phyloP scores from a whole-genome alignment of 2,888 invertebrate species.

The Bibio marci region DNA sequence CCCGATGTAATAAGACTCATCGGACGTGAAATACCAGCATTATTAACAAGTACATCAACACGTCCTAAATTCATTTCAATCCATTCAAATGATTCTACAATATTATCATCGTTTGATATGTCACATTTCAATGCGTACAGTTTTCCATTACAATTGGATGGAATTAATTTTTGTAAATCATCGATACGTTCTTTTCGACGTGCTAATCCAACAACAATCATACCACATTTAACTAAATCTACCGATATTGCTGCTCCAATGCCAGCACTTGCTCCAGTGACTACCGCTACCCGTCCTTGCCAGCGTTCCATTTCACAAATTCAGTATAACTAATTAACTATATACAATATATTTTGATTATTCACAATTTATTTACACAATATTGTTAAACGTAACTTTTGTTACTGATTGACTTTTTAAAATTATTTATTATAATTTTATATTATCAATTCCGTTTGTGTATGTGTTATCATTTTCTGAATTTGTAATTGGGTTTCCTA shows the following conservation, averaged over 20 bases:
- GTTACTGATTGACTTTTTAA: too few species aligned
- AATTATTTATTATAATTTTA: too few species aligned
- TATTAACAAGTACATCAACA: slow-evolving; percentile 39
- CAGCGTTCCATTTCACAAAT: slow-evolving; percentile 43
- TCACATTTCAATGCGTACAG: slow-evolving; percentile 32
- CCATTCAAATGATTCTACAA: slow-evolving; percentile 33
- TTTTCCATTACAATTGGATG: slow-evolving; percentile 15
- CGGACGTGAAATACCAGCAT: slow-evolving; percentile 31
- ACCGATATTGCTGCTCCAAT: slow-evolving; percentile 36
- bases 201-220: slow-evolving; percentile 37
- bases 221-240: slow-evolving; percentile 31
- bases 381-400: too few species aligned
- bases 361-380: too few species aligned
- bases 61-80: slow-evolving; percentile 34
- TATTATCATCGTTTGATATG: slow-evolving; percentile 33
- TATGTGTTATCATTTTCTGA: too few species aligned
- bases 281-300: slow-evolving; percentile 41
- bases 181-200: slow-evolving; percentile 31
- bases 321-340: too few species aligned
- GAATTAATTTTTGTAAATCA: slow-evolving; percentile 14
- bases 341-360: too few species aligned
- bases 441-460: too few species aligned
- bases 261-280: slow-evolving; percentile 46
- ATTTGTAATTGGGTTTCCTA: too few species aligned
- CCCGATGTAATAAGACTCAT: neutral